Evolutionary conservation across 2,113 vertebrate genomes (phyloP), one percentile per base, ranked within the genome.

Genomic region (Malurus alboscapulatus): DNA sequence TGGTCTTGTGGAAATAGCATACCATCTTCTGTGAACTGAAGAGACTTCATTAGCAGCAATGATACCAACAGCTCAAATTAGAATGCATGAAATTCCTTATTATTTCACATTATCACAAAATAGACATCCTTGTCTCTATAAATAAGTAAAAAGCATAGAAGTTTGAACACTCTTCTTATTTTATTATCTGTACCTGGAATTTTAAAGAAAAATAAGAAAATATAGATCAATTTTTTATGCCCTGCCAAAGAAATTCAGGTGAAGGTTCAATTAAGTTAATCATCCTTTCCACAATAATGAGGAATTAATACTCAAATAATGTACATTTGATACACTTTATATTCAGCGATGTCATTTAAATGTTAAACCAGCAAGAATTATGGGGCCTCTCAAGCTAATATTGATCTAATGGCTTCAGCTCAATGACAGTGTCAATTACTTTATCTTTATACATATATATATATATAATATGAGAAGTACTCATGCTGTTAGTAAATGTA

Each of bases 311-410:
- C 58, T 84, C 72, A 88, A 67, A 78, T 88, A 47, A 87, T 57
- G 53, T 92, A 74, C 6, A 38, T 88, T 96, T 95, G 61, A 85
- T 92, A 87, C 51, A 88, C 54, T 87, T 40, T 58, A 42, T 38
- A 90, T 87, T 93, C 78, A 74, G 44, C 40, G 75, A 25, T 82
- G 40, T 53, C 73, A 87, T 87, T 85, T 92, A 91, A 95, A 84
- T 24, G 48, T 72, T 92, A 44, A 84, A 90, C 48, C 57, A 88
- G 21, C 55, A 95, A 96, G 71, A 94, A 81, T 92, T 93, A 88
- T 91, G 84, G 48, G 71, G 77, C 17, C 30, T 92, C 19, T 93
- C 71, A 91, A 90, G 83, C 24, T 63, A 86, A 85, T 73, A 92
- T 92, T 90, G 87, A 91, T 96, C 66, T 92, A 93, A 67, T 53